Evolutionary conservation across 2,113 vertebrate species (phyloP), one percentile per base, ranked within the genome.

Genomic region (Lampris megalopsis): DNA sequence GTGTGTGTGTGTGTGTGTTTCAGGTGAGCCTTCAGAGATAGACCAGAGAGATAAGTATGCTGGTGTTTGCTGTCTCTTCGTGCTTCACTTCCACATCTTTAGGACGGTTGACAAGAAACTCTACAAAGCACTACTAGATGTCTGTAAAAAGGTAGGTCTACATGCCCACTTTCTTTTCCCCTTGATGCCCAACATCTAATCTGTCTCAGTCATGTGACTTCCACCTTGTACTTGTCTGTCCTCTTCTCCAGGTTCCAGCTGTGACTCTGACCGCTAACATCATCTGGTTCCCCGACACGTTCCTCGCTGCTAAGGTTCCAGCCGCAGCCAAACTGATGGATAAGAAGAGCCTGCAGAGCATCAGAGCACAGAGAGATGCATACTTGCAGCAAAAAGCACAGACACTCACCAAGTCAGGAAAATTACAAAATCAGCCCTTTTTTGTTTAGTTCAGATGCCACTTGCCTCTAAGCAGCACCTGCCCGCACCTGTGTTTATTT

Each of bases 21-120:
- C 90, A 98, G 98, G 98, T 40, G 98, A 99, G 84, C 96, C 98
- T 75, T 96, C 96, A 75, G 98, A 99, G 93, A 97, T 99, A 65
- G 98, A 99, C 87, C 98, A 99, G 95, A 95, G 98, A 85, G 97
- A 99, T 80, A 98, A 97, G 80, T 99, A 98, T 0, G 94, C 97
- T 40, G 95, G 94, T 0, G 90, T 98, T 68, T 99, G 98, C 85
- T 93, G 96, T 35, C 97, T 99, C 38, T 99, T 97, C 74, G 96
- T 97, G 13, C 91, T 99, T 79, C 95, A 99, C 89, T 99, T 99
- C 91, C 96, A 99, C 54, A 98, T 99, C 87, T 99, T 99, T 92
- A 94, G 97, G 63, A 94, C 95, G 3, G 75, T 99, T 7, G 98
- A 99, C 93, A 99, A 99, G 92, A 99, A 97, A 88, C 91, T 99